Evolutionary conservation across 2,888 invertebrate species (phyloP).

Genomic region (Lasioglossum figueresi): DNA sequence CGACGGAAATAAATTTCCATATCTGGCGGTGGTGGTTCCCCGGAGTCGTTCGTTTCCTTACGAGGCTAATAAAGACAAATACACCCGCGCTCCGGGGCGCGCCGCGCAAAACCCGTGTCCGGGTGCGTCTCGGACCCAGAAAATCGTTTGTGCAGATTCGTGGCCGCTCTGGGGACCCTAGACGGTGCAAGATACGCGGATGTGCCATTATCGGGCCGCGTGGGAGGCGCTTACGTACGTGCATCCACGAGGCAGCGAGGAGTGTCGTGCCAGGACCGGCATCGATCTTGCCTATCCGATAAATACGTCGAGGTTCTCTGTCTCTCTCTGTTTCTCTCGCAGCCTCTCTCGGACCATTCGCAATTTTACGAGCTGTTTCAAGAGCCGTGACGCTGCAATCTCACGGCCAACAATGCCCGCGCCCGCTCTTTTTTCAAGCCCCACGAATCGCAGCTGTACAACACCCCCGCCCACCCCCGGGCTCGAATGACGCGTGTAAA

Average conservation of each 20-base stretch:
- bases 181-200: slow-evolving; percentile 68
- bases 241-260: slow-evolving; percentile 31
- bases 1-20: slow-evolving; percentile 61
- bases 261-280: slow-evolving; percentile 67
- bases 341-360: slow-evolving; percentile 60
- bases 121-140: slow-evolving; percentile 51
- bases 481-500: slow-evolving; percentile 41
- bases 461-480: neutral
- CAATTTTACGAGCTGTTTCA: slow-evolving; percentile 74
- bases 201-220: slow-evolving; percentile 70
- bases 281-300: slow-evolving; percentile 75
- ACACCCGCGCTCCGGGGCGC: slow-evolving; percentile 30
- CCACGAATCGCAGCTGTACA: slow-evolving; percentile 38
- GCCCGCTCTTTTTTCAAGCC: slow-evolving; percentile 35
- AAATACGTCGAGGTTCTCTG: slow-evolving; percentile 59
- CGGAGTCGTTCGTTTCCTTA: slow-evolving; percentile 60
- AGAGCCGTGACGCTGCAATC: slow-evolving; percentile 73
- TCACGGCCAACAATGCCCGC: slow-evolving; percentile 67
- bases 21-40: slow-evolving; percentile 33
- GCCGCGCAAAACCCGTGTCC: slow-evolving; percentile 66
- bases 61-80: slow-evolving; percentile 70
- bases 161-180: slow-evolving; percentile 61
- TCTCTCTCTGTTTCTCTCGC: slow-evolving; percentile 21
- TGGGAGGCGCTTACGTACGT: slow-evolving; percentile 63
- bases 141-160: slow-evolving; percentile 65